Evolutionary conservation across 2,113 vertebrate species (phyloP).

Genomic region (Perccottus glenii): DNA sequence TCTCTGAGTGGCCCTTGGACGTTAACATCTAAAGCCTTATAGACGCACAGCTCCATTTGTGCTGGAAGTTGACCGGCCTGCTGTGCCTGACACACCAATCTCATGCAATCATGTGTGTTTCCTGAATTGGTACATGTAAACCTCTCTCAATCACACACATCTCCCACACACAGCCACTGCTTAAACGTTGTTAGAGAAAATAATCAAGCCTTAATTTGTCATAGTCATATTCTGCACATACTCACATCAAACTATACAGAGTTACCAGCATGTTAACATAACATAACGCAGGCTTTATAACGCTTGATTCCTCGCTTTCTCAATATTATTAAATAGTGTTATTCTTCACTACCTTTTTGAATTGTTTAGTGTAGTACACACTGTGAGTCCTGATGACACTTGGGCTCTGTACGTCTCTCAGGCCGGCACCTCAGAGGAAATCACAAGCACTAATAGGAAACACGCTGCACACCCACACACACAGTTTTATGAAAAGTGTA

Average conservation of each 20-base stretch:
- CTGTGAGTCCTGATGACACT: slow-evolving; percentile 70
- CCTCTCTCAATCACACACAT: slow-evolving; percentile 45
- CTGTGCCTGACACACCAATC: slow-evolving; percentile 58
- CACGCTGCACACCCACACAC: slow-evolving; percentile 55
- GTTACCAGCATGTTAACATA: slow-evolving; percentile 52
- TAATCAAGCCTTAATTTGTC: slow-evolving; percentile 47
- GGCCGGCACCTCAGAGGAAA: slow-evolving; percentile 65
- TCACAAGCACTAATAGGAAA: slow-evolving; percentile 74
- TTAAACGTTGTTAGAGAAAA: slow-evolving; percentile 25
- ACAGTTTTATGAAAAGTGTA: slow-evolving; percentile 12
- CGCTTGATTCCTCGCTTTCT: slow-evolving; percentile 54
- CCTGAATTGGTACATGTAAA: slow-evolving; percentile 60
- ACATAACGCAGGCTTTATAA: slow-evolving; percentile 58
- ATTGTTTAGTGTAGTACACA: slow-evolving; percentile 60
- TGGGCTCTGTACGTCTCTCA: slow-evolving; percentile 57
- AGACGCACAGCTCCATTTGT: slow-evolving; percentile 45
- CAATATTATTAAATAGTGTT: slow-evolving; percentile 68
- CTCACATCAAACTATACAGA: slow-evolving; percentile 27
- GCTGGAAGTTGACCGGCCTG: slow-evolving; percentile 56
- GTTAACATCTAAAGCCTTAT: slow-evolving; percentile 40
- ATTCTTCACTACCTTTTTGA: slow-evolving; percentile 52
- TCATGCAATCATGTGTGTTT: slow-evolving; percentile 64
- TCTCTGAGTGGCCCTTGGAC: slow-evolving; percentile 31
- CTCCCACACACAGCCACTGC: slow-evolving; percentile 35
- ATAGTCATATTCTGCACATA: slow-evolving; percentile 33